Conservation (phyloP, 2,888 invertebrate species). For the Notodonta ziczac region DNA sequence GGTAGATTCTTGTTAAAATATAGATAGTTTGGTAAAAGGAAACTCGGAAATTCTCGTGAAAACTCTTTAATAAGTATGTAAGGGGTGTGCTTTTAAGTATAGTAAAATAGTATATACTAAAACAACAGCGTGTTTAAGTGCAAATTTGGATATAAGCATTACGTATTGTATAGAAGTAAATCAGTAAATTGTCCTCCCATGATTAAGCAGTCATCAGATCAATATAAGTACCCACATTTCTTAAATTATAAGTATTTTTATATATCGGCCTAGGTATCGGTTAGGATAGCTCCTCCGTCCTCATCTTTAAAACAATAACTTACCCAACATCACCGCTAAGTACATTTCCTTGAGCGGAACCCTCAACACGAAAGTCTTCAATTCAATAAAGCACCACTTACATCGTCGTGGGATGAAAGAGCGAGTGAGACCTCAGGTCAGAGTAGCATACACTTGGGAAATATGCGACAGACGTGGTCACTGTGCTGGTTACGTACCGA, state of each 20-base stretch:
- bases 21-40: neutral
- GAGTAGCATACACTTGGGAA: neutral
- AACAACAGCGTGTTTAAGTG: no score
- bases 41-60: neutral
- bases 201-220: no score
- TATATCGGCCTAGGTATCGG: no score
- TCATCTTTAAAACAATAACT: neutral
- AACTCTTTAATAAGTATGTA: neutral
- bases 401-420: neutral
- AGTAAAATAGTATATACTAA: neutral
- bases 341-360: neutral
- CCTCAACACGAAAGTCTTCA: neutral
- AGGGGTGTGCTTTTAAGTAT: neutral
- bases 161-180: no score
- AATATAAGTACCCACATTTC: no score
- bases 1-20: neutral
- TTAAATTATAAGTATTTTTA: no score
- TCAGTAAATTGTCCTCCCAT: no score
- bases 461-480: neutral
- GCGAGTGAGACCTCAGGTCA: neutral
- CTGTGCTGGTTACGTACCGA: neutral
- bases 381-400: slow-evolving; percentile 1
- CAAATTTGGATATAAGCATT: no score
- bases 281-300: no score
- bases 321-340: neutral